Percentiles rank a stretch among this genome's conserved stretches.
phyloP scores from a whole-genome alignment of 2,888 invertebrate species.

The Patella ulyssiponensis region DNA sequence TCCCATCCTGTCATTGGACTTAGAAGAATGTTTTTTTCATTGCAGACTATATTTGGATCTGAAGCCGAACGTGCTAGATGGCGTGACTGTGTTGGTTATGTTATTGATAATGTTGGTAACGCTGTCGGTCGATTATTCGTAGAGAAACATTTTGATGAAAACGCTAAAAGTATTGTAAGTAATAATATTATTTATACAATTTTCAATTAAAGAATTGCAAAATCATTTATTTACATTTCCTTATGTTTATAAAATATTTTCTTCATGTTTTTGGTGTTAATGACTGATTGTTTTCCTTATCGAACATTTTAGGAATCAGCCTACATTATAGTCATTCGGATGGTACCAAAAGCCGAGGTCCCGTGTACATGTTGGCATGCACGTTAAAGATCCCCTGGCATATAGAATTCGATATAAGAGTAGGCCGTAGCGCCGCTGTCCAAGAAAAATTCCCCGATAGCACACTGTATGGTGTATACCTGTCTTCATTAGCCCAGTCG shows the following conservation, averaged over 20 bases:
- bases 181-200: neutral
- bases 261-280: too few relatives aligned
- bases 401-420: too few relatives aligned
- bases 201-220: too few relatives aligned
- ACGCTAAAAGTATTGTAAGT: conserved; percentile 83
- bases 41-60: conserved; percentile 69
- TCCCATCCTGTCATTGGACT: neutral
- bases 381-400: too few relatives aligned
- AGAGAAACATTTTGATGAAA: conserved; percentile 88
- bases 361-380: too few relatives aligned
- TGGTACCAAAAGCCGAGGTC: too few relatives aligned
- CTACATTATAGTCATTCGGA: neutral
- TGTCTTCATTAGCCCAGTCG: too few relatives aligned
- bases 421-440: too few relatives aligned
- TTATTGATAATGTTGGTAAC: conserved; percentile 90
- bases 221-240: too few relatives aligned
- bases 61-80: conserved; percentile 83
- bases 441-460: too few relatives aligned
- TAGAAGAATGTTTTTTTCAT: neutral
- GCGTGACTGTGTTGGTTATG: conserved; percentile 92
- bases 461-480: too few relatives aligned
- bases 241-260: too few relatives aligned
- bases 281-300: neutral
- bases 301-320: neutral
- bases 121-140: conserved; percentile 94